These are phyloP conservation scores for Brachyhypopomus gauderio DNA, from an alignment of 2,113 vertebrate species.

Conservation along the genomic window DNA sequence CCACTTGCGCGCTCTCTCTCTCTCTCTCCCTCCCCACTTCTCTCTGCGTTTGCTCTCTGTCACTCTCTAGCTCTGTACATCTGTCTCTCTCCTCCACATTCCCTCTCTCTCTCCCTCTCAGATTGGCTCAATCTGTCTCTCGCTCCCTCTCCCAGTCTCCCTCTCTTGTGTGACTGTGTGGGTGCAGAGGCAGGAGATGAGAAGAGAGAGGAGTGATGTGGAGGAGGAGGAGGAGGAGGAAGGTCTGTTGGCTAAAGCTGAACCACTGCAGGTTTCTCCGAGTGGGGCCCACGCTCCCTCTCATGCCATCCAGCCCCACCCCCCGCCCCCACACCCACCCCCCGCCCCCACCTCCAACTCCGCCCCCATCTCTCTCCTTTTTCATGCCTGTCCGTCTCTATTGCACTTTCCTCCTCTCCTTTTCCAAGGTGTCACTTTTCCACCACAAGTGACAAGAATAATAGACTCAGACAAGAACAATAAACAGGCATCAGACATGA, in stretches of 20 bases:
- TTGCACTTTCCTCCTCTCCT: not conserved
- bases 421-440: conserved; percentile 27
- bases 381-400: conserved; percentile 3
- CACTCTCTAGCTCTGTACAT: conserved; percentile 24
- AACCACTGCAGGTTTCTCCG: conserved; percentile 53
- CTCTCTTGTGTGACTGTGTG: conserved; percentile 50
- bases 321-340: not conserved
- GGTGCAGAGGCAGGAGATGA: conserved; percentile 52
- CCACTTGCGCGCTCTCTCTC: conserved; percentile 34
- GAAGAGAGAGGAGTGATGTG: conserved; percentile 49
- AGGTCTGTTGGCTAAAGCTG: conserved; percentile 58
- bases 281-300: conserved; percentile 54
- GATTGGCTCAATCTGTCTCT: conserved; percentile 15
- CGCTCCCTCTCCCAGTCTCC: conserved; percentile 32
- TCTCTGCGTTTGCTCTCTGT: conserved; percentile 57
- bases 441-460: conserved; percentile 9
- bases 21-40: conserved; percentile 54
- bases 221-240: conserved; percentile 51
- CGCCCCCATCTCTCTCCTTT: not conserved
- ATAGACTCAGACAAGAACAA: conserved; percentile 27
- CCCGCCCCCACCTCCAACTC: conserved; percentile 40
- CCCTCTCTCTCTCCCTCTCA: conserved; percentile 21
- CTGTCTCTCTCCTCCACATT: conserved; percentile 6
- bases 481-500: conserved; percentile 2
- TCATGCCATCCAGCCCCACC: conserved; percentile 32